Evolutionary conservation across 2,797 vertebrate species (phyloP), one percentile per base, ranked within the genome.

Genomic region (Molossus alvarezi): DNA sequence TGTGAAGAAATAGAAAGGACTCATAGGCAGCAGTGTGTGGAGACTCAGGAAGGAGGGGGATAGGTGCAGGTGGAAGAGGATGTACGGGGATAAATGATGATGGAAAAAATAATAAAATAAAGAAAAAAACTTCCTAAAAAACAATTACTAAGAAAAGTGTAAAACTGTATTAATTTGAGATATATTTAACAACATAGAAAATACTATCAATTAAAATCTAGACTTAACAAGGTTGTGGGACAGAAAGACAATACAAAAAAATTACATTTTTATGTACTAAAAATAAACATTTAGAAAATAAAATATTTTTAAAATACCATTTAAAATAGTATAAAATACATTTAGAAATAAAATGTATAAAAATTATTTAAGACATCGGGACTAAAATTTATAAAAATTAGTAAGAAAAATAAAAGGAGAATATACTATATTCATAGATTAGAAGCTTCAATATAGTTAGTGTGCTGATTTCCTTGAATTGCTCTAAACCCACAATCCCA

Each of bases 161-260:
- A 86, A 97, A 85, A 76, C 33, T 82, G 33, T 69, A 82, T 94
- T 90, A 94, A 82, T 81, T 94, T 90, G 92, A 88, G 25, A 69
- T 10, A 88, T 83, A 15, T 64, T 80, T 62, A 86, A 58, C 12
- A 80, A 27, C 12, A 79, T 33, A 53, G 62, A 71, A 94, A 87
- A 75, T 75, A 23, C 29, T 95, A 80, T 79, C 45, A 33, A 48
- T 69, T 20, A 95, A 95, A 85, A 64, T 3, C 8, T 37, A 6
- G 18, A 82, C 67, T 80, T 93, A 82, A 81, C 18, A 83, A 95
- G 18, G 6, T 65, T 71, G 3, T 81, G 6, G 9, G 4, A 69
- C 72, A 75, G 41, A 95, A 94, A 90, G 37, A 12, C 25, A 60
- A 79, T n/a, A 81, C 4, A 57, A 53, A 94, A 62, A 12, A 82